phyloP scores from a whole-genome alignment of 64 coral and sea anemone genomes.

The Pocillopora damicornis region DNA sequence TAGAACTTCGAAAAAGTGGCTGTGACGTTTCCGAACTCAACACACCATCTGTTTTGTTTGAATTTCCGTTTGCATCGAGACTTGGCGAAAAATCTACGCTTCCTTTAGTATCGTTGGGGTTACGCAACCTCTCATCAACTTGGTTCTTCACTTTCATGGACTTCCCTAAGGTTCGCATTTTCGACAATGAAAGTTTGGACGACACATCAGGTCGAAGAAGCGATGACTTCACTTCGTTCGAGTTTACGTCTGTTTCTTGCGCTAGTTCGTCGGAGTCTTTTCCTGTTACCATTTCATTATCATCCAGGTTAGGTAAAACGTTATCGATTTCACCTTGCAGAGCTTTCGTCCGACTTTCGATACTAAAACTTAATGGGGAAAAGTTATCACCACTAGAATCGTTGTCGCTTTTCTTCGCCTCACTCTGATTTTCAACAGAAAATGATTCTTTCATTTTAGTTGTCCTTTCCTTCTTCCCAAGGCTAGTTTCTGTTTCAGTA shows the following conservation, averaged over 20 bases:
- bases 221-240: conserved; percentile 3
- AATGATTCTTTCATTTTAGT: background rate
- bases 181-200: background rate
- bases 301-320: background rate
- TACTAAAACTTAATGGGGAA: background rate
- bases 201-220: background rate
- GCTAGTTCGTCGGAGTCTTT: background rate
- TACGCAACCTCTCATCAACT: background rate
- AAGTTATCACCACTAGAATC: background rate
- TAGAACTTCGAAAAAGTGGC: background rate
- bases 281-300: background rate
- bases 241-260: conserved; percentile 18
- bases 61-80: background rate
- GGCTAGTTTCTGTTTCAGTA: background rate
- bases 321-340: background rate
- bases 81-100: background rate
- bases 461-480: background rate
- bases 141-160: background rate
- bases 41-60: background rate
- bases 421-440: background rate
- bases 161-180: background rate
- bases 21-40: background rate
- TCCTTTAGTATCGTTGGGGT: background rate
- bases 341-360: background rate
- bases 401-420: too few relatives aligned